Conservation (phyloP, 2,797 vertebrate genomes). For the Urophycis tenuis region DNA sequence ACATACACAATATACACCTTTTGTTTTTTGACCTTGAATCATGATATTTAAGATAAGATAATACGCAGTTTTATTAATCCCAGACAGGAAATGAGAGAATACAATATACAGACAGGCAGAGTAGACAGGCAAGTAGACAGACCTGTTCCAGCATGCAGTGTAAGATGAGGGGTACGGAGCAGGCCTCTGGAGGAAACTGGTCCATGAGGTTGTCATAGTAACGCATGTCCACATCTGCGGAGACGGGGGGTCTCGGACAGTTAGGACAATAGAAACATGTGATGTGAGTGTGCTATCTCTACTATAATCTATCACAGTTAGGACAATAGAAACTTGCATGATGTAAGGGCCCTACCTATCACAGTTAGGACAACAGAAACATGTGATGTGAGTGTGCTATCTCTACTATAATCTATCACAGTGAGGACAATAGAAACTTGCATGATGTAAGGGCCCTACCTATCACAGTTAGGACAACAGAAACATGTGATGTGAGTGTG, state of each 20-base stretch:
- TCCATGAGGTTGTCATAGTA: conserved; percentile 79
- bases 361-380: neutral
- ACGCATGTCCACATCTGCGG: conserved; percentile 73
- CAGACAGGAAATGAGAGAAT: neutral
- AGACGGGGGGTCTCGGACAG: conserved; percentile 23
- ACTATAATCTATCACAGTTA: neutral
- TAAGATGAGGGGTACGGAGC: conserved; percentile 81
- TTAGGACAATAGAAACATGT: neutral
- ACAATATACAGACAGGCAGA: neutral
- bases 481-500: too few species aligned
- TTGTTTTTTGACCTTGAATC: neutral
- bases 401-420: neutral
- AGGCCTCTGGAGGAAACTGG: conserved; percentile 71
- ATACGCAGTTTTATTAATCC: neutral
- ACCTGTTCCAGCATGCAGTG: conserved; percentile 90
- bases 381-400: neutral
- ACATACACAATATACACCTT: too few species aligned
- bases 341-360: neutral
- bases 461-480: neutral
- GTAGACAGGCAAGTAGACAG: neutral
- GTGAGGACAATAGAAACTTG: neutral
- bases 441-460: neutral
- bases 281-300: neutral
- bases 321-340: neutral
- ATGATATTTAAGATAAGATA: neutral